phyloP scores from a whole-genome alignment of 2,797 vertebrate species.

The Propithecus deckenii region DNA sequence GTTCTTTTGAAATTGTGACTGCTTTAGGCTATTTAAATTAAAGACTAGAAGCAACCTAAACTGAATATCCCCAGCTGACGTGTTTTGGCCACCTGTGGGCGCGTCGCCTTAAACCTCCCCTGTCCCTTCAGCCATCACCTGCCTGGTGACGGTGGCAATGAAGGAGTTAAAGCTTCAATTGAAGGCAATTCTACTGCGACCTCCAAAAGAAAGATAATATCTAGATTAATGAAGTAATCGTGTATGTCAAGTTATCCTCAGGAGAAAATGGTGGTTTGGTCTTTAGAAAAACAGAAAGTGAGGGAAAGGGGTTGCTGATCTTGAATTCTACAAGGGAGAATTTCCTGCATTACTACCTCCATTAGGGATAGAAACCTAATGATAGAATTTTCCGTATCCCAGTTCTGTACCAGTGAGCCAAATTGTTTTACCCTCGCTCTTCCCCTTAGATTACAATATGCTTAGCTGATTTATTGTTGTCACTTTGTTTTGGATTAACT shows the following conservation, averaged over 20 bases:
- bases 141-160: background rate
- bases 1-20: background rate
- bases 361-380: background rate
- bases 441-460: background rate
- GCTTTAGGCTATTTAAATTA: background rate
- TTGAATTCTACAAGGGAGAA: background rate
- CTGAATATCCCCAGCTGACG: background rate
- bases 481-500: conserved; percentile 4
- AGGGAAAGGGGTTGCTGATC: background rate
- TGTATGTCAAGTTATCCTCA: background rate
- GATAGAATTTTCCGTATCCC: background rate
- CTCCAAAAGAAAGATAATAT: background rate
- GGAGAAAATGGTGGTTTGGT: background rate
- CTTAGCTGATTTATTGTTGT: background rate
- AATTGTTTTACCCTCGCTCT: background rate
- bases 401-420: background rate
- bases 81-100: background rate
- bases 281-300: background rate
- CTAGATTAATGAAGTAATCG: background rate
- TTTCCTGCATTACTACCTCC: background rate
- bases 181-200: background rate
- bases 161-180: background rate
- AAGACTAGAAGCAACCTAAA: background rate
- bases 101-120: background rate
- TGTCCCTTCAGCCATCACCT: background rate